A percentile compares a stretch with the other conserved stretches of the same genome.
Conservation (phyloP, 2,888 invertebrate species). For the Lepetodrilus schrolli region DNA sequence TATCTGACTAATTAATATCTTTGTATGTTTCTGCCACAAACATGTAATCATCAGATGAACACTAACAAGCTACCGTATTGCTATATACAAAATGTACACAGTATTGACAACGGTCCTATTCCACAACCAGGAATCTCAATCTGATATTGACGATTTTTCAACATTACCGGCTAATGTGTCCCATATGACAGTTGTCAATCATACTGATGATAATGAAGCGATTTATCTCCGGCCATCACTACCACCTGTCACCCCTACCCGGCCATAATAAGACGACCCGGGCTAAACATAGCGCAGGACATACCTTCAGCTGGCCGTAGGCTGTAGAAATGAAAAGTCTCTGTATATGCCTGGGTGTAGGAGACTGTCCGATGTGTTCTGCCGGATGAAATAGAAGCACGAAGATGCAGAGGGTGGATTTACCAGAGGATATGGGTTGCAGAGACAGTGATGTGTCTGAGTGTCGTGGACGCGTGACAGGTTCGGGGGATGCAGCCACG, state of each 20-base stretch:
- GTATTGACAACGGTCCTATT: too few species aligned
- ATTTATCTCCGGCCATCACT: background rate
- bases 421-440: background rate
- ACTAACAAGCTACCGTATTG: too few species aligned
- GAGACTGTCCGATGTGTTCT: background rate
- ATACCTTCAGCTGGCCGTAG: conserved; percentile 2
- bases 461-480: background rate
- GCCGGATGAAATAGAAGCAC: background rate
- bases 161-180: too few species aligned
- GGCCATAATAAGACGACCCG: background rate
- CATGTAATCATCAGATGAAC: too few species aligned
- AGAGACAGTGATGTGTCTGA: background rate
- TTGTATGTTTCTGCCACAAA: too few species aligned
- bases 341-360: too few species aligned
- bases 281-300: conserved; percentile 5
- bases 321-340: background rate
- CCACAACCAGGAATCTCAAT: too few species aligned
- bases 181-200: too few species aligned
- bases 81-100: too few species aligned
- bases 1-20: too few species aligned
- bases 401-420: background rate
- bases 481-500: too few species aligned
- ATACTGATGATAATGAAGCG: background rate
- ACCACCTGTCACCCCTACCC: conserved; percentile 6
- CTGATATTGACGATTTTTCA: too few species aligned